phyloP scores from a whole-genome alignment of 2,888 invertebrate genomes.

The Erebia ligea region DNA sequence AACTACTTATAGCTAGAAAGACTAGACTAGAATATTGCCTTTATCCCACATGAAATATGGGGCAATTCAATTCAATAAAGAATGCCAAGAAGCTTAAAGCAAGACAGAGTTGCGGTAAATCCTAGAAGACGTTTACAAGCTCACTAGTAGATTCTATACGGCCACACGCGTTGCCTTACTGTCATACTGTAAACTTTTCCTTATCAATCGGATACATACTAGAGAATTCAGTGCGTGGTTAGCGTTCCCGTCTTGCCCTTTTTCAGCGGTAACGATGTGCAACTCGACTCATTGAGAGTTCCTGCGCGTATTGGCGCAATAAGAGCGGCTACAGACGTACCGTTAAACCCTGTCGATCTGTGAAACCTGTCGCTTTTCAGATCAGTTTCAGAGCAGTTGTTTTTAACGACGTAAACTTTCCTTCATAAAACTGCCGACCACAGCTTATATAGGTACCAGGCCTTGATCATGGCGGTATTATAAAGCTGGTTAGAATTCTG shows the following conservation, averaged over 20 bases:
- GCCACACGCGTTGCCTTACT: slow-evolving; percentile 15
- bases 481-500: too few species aligned
- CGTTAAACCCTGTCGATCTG: background rate
- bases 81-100: background rate
- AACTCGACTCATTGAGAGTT: slow-evolving; percentile 48
- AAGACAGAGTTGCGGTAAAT: slow-evolving; percentile 8
- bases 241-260: slow-evolving; percentile 18
- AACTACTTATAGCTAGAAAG: background rate
- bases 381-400: background rate
- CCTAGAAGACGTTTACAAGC: slow-evolving; percentile 4
- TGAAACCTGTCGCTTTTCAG: background rate
- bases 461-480: too few species aligned
- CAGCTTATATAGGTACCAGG: too few species aligned
- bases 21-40: too few species aligned
- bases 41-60: background rate
- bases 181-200: slow-evolving; percentile 21
- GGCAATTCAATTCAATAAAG: background rate
- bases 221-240: slow-evolving; percentile 19
- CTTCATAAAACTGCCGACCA: too few species aligned
- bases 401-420: background rate
- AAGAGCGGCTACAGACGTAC: slow-evolving; percentile 13
- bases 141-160: background rate
- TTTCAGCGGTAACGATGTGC: slow-evolving; percentile 28
- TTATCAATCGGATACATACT: slow-evolving; percentile 19
- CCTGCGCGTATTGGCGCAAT: slow-evolving; percentile 50